Conservation (phyloP, 2,113 vertebrate species). For the Origma solitaria region DNA sequence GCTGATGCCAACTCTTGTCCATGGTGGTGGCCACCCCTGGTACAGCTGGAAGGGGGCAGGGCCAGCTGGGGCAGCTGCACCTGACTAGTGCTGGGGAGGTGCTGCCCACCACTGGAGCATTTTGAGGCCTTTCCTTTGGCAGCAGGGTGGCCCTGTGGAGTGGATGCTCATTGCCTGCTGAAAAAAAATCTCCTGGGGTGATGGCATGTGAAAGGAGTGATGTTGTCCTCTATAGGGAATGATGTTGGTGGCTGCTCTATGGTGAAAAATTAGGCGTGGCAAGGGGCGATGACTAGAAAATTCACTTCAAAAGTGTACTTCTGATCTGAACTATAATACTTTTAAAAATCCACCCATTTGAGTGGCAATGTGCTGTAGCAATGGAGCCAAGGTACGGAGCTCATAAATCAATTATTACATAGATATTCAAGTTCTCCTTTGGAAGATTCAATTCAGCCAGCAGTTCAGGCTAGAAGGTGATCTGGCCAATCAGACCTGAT, state of each 20-base stretch:
- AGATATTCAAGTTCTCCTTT: background rate
- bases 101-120: background rate
- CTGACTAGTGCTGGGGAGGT: background rate
- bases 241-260: background rate
- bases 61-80: background rate
- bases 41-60: background rate
- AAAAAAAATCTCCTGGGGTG: background rate
- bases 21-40: rapidly evolving
- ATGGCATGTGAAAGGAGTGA: background rate
- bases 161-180: background rate
- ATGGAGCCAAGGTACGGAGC: background rate
- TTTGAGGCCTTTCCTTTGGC: background rate
- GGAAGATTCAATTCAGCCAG: background rate
- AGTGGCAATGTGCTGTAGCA: rapidly evolving
- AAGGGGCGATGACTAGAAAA: background rate
- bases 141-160: background rate
- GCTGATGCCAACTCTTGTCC: rapidly evolving
- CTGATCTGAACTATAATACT: background rate
- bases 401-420: background rate
- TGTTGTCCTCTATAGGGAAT: background rate
- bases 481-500: background rate
- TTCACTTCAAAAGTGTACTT: background rate
- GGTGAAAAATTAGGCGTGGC: background rate
- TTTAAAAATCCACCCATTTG: background rate
- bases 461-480: background rate